Evolutionary conservation across 2,888 invertebrate genomes (phyloP), one percentile per base, ranked within the genome.

Genomic region (Chloroclystis v-ata): DNA sequence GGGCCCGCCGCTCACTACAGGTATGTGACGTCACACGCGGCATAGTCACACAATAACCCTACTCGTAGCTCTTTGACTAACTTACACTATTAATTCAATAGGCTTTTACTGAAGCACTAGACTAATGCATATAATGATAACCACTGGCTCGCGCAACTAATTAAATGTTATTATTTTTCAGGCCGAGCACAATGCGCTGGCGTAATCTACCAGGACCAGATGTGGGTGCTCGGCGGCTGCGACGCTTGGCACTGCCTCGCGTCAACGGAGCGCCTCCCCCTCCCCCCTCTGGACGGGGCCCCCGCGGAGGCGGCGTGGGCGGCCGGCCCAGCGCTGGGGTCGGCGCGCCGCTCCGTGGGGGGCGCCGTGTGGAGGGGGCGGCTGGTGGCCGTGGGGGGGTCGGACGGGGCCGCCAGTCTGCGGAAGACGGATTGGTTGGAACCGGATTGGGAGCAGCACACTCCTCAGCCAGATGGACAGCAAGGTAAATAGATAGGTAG

Each of bases 201-300:
- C 24, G 91, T 92, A 50, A 82, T 90, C 24, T 92, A 92, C 84
- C 87, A 89, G 52, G 92, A 90, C 49, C 84, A 90, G 61, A 88
- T 96, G 45, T 94, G 94, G 88, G 95, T 92, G 24, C 92, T 93
- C 48, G 97, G 96, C 49, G 96, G 97, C 20, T 95, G 94, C 74
- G 95, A 96, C 80, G 91, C 93, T n/a, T 96, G 95, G 95, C 94
- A 93, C 80, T 95, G 95, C 75, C 88, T 95, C 35, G 75, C 82
- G 28, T 61, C 67, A 59, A 80, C 80, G 7, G 88, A 88, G 72
- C 61, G 60, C 43, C 71, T 83, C n/a, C n/a, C n/a, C n/a, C n/a
- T n/a, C n/a, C n/a, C n/a, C n/a, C n/a, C n/a, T n/a, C n/a, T n/a
- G n/a, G n/a, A n/a, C n/a, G n/a, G n/a, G 65, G 44, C 61, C 28